Evolutionary conservation across 1,140 invertebrate genomes (phyloP), one percentile per base, ranked within the genome.

Genomic region (Uloborus diversus): DNA sequence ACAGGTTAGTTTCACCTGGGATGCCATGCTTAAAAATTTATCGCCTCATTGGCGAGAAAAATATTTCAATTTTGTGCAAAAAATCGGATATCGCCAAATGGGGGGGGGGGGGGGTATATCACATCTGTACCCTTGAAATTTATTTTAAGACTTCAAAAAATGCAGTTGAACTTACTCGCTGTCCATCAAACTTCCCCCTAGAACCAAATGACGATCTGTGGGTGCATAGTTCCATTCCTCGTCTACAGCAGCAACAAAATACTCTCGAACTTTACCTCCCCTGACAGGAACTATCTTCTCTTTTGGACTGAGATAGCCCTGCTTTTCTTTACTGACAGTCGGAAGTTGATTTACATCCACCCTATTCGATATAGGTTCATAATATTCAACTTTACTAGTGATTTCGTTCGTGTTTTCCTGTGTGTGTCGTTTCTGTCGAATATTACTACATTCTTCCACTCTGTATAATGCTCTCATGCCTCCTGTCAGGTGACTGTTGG

Each of bases 221-320:
- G 84, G 84, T 1, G 84, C 84, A 51, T 84, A 86, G 37, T 86
- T 83, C 85, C 85, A 86, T 14, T 84, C 80, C 7, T 82, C 80
- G 14, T 86, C 85, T 4, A 84, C 81, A 0, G 85, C 85, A n/a
- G 84, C 85, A 4, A 86, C 84, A 78, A 82, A 85, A 65, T 85
- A 84, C 17, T 70, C 81, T 23, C 85, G 62, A 2, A 80, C 76
- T 17, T 65, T 70, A n/a, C 79, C 66, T 35, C 23, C 57, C 1
- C 13, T 14, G 3, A 25, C 4, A 11, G 73, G 73, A 20, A n/a
- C 1, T 2, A 20, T 11, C 51, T 75, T 64, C 3, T 13, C 42
- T 49, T 78, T 78, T 7, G 32, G 23, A 23, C n/a, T n/a, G n/a
- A n/a, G n/a, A n/a, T n/a, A n/a, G n/a, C n/a, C n/a, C n/a, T n/a